These are phyloP conservation scores for Toxotes lorentzi DNA, from an alignment of 2,797 vertebrate species.

Conservation along the genomic window DNA sequence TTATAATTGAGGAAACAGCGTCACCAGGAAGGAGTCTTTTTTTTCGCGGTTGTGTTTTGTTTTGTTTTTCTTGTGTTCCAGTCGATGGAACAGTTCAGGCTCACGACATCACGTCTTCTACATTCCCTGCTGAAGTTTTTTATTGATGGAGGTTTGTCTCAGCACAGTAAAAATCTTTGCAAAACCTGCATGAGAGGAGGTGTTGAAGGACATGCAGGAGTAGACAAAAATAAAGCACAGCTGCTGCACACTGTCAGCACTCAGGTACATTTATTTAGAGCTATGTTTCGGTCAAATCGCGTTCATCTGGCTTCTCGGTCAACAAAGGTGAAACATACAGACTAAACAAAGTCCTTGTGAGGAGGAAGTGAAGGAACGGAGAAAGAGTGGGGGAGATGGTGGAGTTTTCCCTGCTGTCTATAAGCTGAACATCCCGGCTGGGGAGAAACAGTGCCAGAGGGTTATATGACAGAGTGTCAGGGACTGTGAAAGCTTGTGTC, in stretches of 20 bases:
- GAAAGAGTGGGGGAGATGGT: not conserved
- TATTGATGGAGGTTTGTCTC: conserved; percentile 34
- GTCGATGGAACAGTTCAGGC: conserved; percentile 22
- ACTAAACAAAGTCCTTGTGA: not conserved
- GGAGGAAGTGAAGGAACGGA: conserved; percentile 5
- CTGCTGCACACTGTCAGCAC: conserved; percentile 6
- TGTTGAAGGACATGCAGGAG: conserved; percentile 17
- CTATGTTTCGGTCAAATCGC: not conserved
- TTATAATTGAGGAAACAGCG: conserved; percentile 18
- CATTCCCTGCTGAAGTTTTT: conserved; percentile 12
- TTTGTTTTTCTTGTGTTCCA: not conserved
- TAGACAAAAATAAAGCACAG: conserved; percentile 2
- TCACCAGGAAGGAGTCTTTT: conserved; percentile 3
- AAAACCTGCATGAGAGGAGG: not conserved
- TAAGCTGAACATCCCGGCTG: conserved; percentile 18
- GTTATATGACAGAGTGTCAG: conserved; percentile 3
- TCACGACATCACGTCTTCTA: conserved; percentile 26
- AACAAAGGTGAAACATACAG: not conserved
- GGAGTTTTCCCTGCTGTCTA: conserved; percentile 20
- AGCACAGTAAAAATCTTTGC: conserved; percentile 6
- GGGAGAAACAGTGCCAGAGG: conserved; percentile 5
- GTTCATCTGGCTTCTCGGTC: conserved; percentile 8
- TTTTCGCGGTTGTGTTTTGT: not conserved
- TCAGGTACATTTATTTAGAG: conserved; percentile 12
- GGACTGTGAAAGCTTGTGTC: conserved; percentile 24